These are phyloP conservation scores for Ivindomyrus marchei DNA, from an alignment of 2,113 vertebrate genomes.

Conservation along the genomic window DNA sequence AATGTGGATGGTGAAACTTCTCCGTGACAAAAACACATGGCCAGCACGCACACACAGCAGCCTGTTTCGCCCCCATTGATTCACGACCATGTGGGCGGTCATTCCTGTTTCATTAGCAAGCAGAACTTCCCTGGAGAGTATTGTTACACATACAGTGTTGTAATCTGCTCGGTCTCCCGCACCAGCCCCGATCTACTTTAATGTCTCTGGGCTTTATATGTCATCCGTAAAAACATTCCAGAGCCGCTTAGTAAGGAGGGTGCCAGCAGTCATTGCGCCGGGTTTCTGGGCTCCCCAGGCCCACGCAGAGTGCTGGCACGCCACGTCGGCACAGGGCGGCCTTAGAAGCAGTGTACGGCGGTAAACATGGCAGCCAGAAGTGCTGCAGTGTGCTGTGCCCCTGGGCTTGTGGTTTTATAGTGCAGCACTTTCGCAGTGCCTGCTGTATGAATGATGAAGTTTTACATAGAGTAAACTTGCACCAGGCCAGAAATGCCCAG, in stretches of 20 bases:
- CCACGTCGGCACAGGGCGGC: not conserved
- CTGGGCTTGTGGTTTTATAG: not conserved
- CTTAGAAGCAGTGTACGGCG: not conserved
- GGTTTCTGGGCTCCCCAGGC: not conserved
- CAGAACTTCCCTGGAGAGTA: not conserved
- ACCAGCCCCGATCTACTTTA: not conserved
- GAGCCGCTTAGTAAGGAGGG: not conserved
- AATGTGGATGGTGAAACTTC: not conserved
- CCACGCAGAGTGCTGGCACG: not conserved
- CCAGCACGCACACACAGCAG: not conserved
- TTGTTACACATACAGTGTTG: not conserved
- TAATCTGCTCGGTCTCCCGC: not conserved
- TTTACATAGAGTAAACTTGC: not conserved
- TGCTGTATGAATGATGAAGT: not conserved
- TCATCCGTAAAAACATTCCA: not conserved
- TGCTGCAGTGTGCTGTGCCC: not conserved
- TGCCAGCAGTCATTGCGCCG: not conserved
- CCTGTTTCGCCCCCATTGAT: not conserved
- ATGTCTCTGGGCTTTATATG: not conserved
- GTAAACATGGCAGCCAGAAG: not conserved
- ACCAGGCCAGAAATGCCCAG: not conserved
- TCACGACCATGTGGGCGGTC: not conserved
- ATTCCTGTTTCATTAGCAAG: not conserved
- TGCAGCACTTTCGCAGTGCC: not conserved
- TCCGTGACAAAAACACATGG: not conserved